Base-by-base conservation (phyloP, 2,797 vertebrate genomes). In the Crax fasciolata region DNA sequence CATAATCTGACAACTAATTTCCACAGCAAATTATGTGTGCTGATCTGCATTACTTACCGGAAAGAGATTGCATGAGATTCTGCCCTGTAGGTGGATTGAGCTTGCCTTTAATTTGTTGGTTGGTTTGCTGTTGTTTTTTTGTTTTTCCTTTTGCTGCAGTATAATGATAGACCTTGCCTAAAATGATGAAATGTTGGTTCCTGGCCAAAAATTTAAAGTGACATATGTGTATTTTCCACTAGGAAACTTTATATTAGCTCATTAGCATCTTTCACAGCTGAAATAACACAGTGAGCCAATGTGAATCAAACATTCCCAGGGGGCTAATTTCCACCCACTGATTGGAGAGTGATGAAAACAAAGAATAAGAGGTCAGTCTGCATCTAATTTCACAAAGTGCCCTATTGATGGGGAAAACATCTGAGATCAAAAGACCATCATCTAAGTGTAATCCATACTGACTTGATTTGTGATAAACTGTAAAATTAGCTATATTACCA, bases 241-340 rank as follows among this genome's bases (percentile, higher is more conserved):
- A 84, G 87, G 95, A 91, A 92, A 96, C 84, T 91, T 96, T 88
- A 94, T 96, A 96, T 96, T 93, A 90, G 90, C 94, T 97, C 87
- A 96, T 97, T 97, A 97, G 61, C 94, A 93, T 96, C 90, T 94
- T 96, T 94, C 96, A 95, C 96, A 97, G 97, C 93, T 96, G 96
- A 96, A 97, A 96, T 95, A 96, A 97, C 96, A 95, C 84, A 57
- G 90, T 67, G 28, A 96, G 59, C 89, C 94, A 88, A 94, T 57
- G 84, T 81, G 95, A 96, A 84, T 80, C 77, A 67, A 89, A 72
- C 0, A 19, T 73, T 97, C 95, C 95, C 91, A 52, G 68, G 93
- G 87, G 95, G 32, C 46, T 95, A 51, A 94, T 97, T 97, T 96
- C 84, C 78, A 93, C 75, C 87, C 35, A 25, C 88, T 96, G 95